Percentiles rank a stretch among this genome's conserved stretches.
phyloP scores from a whole-genome alignment of 2,797 vertebrate genomes.

The Phoeniculus purpureus region DNA sequence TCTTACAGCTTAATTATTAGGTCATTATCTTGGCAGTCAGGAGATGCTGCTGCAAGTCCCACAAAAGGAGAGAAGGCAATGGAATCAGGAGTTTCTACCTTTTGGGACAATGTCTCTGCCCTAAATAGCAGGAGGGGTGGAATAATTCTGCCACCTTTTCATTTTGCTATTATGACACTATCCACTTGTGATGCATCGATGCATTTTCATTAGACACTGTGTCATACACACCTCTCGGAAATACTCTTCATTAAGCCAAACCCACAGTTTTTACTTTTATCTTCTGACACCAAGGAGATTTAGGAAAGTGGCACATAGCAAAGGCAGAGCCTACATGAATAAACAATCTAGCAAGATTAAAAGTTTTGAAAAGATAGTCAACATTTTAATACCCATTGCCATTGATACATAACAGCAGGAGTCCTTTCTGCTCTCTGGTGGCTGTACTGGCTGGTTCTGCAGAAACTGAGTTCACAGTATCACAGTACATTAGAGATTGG shows the following conservation, averaged over 20 bases:
- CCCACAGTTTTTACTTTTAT: neutral
- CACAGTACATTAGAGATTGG: too few species aligned
- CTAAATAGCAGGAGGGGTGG: neutral
- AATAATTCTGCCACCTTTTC: neutral
- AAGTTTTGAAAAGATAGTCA: neutral
- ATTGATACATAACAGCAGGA: neutral
- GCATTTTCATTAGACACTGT: neutral
- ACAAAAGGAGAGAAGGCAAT: neutral
- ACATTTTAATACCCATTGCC: neutral
- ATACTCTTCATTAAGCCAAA: neutral
- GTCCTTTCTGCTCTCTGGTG: neutral
- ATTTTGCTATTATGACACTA: neutral
- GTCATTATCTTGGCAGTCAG: neutral
- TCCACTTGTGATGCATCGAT: neutral
- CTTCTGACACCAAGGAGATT: neutral
- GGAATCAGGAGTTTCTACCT: neutral
- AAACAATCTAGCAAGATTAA: neutral
- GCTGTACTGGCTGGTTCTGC: neutral
- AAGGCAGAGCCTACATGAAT: neutral
- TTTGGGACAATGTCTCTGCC: neutral
- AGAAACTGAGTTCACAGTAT: neutral
- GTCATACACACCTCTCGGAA: neutral
- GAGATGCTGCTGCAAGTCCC: neutral
- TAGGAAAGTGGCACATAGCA: neutral
- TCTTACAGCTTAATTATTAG: conserved; percentile 38